Percentiles rank a stretch among this genome's conserved stretches.
phyloP scores from a whole-genome alignment of 1,140 invertebrate species.

The Zelostemma sp. region DNA sequence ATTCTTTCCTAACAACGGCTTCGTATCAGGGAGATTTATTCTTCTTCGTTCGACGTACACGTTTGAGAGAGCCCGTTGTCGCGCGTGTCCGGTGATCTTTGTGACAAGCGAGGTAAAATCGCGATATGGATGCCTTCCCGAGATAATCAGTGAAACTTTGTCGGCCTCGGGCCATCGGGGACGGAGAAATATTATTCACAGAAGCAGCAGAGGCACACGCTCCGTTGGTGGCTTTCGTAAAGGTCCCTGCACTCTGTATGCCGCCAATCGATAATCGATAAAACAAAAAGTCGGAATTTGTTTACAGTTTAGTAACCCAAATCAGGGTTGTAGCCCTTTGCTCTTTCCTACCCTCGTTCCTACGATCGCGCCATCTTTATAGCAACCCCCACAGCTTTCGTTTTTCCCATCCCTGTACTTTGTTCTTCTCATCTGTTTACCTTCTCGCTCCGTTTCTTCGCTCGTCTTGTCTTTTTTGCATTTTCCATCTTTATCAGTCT shows the following conservation, averaged over 20 bases:
- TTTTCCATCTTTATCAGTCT: constrained; percentile 2
- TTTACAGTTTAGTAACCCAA: constrained; percentile 69
- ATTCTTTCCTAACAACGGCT: neutral
- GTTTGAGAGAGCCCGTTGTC: constrained; percentile 4
- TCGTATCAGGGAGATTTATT: constrained; percentile 1
- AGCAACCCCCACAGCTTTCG: neutral
- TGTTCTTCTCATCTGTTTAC: constrained; percentile 14
- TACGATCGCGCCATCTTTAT: neutral
- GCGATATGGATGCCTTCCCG: neutral
- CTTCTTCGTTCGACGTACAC: neutral
- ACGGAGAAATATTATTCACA: constrained; percentile 1
- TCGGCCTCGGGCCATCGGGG: neutral
- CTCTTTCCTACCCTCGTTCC: constrained; percentile 12
- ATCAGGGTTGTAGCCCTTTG: constrained; percentile 51
- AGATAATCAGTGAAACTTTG: constrained; percentile 5
- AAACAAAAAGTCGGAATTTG: constrained; percentile 64
- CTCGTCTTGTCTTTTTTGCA: neutral
- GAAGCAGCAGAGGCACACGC: neutral
- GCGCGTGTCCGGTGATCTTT: constrained; percentile 5
- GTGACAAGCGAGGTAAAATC: neutral
- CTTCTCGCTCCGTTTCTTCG: constrained; percentile 4
- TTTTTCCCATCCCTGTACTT: constrained; percentile 16
- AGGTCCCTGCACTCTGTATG: constrained; percentile 56
- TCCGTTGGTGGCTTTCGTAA: constrained; percentile 8
- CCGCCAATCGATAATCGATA: constrained; percentile 63